Evolutionary conservation across 2,797 vertebrate genomes (phyloP), one percentile per base, ranked within the genome.

Genomic region (Lacerta viridis): DNA sequence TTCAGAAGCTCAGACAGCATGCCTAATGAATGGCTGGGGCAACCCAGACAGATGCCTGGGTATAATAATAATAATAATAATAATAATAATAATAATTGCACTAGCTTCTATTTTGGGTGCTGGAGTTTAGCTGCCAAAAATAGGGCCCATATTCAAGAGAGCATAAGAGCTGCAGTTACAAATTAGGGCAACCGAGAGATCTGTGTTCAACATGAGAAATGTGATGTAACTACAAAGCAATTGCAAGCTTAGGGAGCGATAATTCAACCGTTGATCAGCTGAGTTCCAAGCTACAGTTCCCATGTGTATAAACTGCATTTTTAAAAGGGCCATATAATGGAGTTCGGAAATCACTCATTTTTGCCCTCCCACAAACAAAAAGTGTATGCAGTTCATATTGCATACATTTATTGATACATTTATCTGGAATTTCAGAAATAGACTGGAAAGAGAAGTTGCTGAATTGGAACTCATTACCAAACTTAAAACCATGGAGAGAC

Each of bases 271-370:
- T 23, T 94, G 93, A 91, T 78, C 82, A 91, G 92, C 94, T 96
- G 93, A 93, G 93, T 93, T 93, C 85, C 89, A 94, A 78, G 93
- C 93, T 86, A 83, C 91, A 94, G 96, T 95, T 93, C 93, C 91
- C 84, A 92, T 46, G 88, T 91, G 93, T 55, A 55, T 15, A 55
- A 91, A 93, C 86, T 94, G 88, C 93, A 92, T 95, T 93, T 93
- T 83, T 93, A 94, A 90, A 88, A 55, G 50, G 95, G 88, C 84
- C 93, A 94, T 94, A 93, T 92, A 87, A 86, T 29, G 88, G 36
- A 88, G 86, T 29, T 89, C 92, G 88, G 75, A 94, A 96, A 95
- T 94, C 89, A 91, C 86, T 89, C n/a, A 88, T 86, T 83, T 86
- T 93, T 93, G 69, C 36, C 87, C 91, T 55, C 50, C 90, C 87